Percentiles rank a stretch among this genome's conserved stretches.
phyloP scores from a whole-genome alignment of 35 echinoderm and acorn worm genomes.

The Ophiothrix spiculata region DNA sequence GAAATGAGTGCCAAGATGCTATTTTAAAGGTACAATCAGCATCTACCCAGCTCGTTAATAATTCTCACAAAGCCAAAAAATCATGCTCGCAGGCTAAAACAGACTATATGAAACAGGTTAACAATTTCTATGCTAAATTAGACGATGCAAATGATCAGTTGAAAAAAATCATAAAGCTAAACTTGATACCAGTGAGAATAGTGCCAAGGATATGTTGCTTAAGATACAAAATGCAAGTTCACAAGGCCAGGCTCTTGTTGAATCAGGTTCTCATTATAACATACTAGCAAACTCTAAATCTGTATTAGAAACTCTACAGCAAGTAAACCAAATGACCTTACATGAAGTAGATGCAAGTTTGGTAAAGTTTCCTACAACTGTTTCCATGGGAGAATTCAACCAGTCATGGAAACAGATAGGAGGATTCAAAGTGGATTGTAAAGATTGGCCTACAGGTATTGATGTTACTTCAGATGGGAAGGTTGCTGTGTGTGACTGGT shows the following conservation, averaged over 20 bases:
- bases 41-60: background rate
- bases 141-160: background rate
- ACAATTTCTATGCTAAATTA: background rate
- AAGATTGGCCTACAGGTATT: too few species aligned
- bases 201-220: background rate
- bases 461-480: too few species aligned
- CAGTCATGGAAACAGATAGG: background rate
- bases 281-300: background rate
- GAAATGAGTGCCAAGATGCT: background rate
- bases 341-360: background rate
- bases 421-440: background rate
- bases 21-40: background rate
- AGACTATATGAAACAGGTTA: background rate
- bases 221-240: background rate
- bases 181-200: background rate
- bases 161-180: background rate
- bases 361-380: background rate
- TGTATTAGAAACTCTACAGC: background rate
- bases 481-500: background rate
- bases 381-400: background rate
- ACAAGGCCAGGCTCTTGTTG: background rate
- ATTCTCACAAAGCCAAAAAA: background rate
- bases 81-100: background rate
- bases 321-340: background rate
- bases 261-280: background rate